Evolutionary conservation across 35 echinoderm and acorn worm species (phyloP).

Genomic region (Heliocidaris tuberculata): DNA sequence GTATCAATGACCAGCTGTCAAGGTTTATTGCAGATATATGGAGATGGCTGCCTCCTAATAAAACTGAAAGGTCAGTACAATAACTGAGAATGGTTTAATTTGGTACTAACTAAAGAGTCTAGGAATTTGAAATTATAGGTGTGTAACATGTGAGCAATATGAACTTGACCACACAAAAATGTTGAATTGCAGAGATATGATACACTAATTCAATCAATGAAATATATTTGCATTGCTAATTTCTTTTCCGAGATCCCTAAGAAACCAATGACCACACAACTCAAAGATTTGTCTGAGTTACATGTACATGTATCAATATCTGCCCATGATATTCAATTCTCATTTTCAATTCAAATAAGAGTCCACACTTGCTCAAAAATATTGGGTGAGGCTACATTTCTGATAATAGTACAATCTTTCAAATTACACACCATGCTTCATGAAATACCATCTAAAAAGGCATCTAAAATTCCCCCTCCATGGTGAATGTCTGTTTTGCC

Average conservation of each 20-base stretch:
- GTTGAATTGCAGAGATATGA: neutral
- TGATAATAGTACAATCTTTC: neutral
- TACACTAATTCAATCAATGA: neutral
- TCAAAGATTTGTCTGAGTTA: too few relatives aligned
- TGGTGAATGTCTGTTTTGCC: neutral
- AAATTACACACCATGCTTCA: neutral
- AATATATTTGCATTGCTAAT: neutral
- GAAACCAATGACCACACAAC: neutral
- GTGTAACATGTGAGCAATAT: neutral
- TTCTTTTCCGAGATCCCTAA: neutral
- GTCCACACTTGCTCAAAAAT: neutral
- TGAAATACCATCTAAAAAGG: neutral
- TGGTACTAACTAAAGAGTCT: neutral
- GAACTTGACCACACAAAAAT: neutral
- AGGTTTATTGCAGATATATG: slow-evolving; percentile 4
- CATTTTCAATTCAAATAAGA: neutral
- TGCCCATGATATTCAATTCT: neutral
- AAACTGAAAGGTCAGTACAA: neutral
- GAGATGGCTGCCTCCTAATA: neutral
- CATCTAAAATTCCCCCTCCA: neutral
- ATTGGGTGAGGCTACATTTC: neutral
- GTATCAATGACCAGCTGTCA: slow-evolving; percentile 9
- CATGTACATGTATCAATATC: too few relatives aligned
- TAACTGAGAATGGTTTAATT: neutral
- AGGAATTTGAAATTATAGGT: neutral